Base-by-base conservation (phyloP, 1,140 invertebrate species). In the Zaprionus inermis region DNA sequence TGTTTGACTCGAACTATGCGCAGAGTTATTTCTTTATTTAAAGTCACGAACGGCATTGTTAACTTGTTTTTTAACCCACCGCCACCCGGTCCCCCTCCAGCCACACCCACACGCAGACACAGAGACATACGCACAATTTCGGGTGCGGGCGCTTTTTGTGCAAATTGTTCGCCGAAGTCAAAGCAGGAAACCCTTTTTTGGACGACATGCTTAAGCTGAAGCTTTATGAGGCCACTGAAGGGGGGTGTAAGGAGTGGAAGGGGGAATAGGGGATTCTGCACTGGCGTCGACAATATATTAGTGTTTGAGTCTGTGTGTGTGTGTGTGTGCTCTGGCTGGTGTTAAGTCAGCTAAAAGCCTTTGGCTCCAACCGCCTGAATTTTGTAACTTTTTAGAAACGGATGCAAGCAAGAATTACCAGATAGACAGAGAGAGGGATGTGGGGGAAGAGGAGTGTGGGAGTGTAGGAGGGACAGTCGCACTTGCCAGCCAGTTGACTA, bases 291-390 rank as follows among this genome's bases (percentile, higher is more conserved):
- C 61, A 75, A 88, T 88, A 88, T 89, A 75, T 88, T 78, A 55
- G 79, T 59, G 67, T 83, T 57, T 81, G 61, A 66, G 51, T 75
- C 24, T 49, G 18, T 46, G 44, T 46, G 44, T 46, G 18, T 46
- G 18, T 49, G 44, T 49, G 44, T 12, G 18, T 20, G 20, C 18
- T 11, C 66, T 78, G 55, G 60, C 68, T 81, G 79, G 82, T 85
- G 83, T 86, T 86, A 88, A 88, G 83, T 86, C 83, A 83, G 83
- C 83, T 86, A 89, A 86, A 86, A 86, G 83, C 83, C 83, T 88
- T 79, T 80, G 76, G 69, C 46, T 66, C 64, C 70, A 68, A 88
- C 83, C 83, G 88, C 83, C 88, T 88, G 79, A 86, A 83, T 75
- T 86, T 77, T 71, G 72, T 81, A 86, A 86, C 83, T 86, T 86